These are phyloP conservation scores for Ariolimax columbianus DNA, from an alignment of 2,888 invertebrate species.

Conservation along the genomic window DNA sequence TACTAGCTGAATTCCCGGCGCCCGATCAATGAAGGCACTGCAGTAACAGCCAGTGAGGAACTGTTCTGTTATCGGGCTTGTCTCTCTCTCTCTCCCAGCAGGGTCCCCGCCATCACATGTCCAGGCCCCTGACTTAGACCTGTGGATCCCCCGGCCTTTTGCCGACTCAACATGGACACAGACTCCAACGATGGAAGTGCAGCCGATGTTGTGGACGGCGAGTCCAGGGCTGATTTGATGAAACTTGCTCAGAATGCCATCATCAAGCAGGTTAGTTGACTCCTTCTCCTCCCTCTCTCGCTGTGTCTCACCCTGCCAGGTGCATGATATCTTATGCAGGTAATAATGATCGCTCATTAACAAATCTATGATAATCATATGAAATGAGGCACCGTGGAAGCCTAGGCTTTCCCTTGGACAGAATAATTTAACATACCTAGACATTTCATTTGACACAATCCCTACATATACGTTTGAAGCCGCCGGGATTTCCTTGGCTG, in stretches of 20 bases:
- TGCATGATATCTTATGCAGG: slow-evolving; percentile 60
- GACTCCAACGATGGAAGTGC: slow-evolving; percentile 74
- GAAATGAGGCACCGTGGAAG: slow-evolving; percentile 54
- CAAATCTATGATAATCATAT: slow-evolving; percentile 75
- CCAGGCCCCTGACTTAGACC: slow-evolving; percentile 46
- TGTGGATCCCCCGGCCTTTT: slow-evolving; percentile 45
- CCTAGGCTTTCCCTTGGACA: slow-evolving; percentile 47
- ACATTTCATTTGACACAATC: slow-evolving; percentile 45
- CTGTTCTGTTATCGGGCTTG: slow-evolving; percentile 37
- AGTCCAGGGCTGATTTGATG: slow-evolving; percentile 75
- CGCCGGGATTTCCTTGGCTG: background rate
- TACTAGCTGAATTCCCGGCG: slow-evolving; percentile 21
- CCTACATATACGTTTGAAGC: slow-evolving; percentile 4
- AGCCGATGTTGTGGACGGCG: slow-evolving; percentile 73
- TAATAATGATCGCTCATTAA: slow-evolving; percentile 69
- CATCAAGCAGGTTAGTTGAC: slow-evolving; percentile 75
- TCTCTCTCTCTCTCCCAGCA: slow-evolving; percentile 47
- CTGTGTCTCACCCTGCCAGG: slow-evolving; percentile 49
- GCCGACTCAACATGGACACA: slow-evolving; percentile 68
- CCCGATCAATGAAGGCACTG: slow-evolving; percentile 52
- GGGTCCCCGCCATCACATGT: slow-evolving; percentile 54
- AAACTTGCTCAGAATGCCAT: slow-evolving; percentile 77
- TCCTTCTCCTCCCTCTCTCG: slow-evolving; percentile 16
- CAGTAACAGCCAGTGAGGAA: slow-evolving; percentile 52
- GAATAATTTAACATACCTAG: slow-evolving; percentile 52